Percentiles rank a stretch among this genome's conserved stretches.
These are phyloP conservation scores for Parelbella ahira DNA, from an alignment of 2,888 invertebrate species.

Conservation along the genomic window DNA sequence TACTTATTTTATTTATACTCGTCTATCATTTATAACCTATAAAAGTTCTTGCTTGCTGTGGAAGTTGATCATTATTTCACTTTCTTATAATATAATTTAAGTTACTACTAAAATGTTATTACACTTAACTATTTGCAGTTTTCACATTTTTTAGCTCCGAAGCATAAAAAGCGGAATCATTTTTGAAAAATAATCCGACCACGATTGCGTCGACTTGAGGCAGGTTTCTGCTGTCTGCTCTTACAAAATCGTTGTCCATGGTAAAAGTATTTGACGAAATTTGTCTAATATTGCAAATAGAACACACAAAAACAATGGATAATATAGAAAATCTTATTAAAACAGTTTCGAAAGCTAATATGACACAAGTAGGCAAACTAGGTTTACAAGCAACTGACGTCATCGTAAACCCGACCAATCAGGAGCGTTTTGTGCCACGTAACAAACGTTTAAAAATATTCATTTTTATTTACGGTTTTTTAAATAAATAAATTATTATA, in stretches of 20 bases:
- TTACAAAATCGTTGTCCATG: constrained; percentile 17
- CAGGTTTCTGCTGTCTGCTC: constrained; percentile 21
- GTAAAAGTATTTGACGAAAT: constrained; percentile 4
- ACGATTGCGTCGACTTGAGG: constrained; percentile 21
- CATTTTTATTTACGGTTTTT: too few species aligned
- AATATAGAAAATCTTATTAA: too few species aligned
- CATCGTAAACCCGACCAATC: background rate
- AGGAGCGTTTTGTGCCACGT: too few species aligned
- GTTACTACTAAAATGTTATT: background rate
- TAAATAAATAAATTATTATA: too few species aligned
- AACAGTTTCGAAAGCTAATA: too few species aligned
- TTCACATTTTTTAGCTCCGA: constrained; percentile 3
- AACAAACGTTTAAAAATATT: too few species aligned
- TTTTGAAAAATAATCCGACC: constrained; percentile 23
- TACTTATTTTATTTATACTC: too few species aligned
- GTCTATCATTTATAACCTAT: too few species aligned
- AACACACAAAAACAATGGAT: too few species aligned
- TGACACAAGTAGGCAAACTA: background rate
- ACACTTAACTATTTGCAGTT: background rate
- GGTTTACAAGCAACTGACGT: background rate
- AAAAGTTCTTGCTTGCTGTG: background rate
- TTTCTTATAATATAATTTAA: background rate
- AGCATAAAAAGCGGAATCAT: constrained; percentile 13
- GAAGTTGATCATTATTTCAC: background rate
- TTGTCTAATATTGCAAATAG: too few species aligned